Conservation (phyloP, 2,113 vertebrate genomes). For the Leptodactylus fuscus region DNA sequence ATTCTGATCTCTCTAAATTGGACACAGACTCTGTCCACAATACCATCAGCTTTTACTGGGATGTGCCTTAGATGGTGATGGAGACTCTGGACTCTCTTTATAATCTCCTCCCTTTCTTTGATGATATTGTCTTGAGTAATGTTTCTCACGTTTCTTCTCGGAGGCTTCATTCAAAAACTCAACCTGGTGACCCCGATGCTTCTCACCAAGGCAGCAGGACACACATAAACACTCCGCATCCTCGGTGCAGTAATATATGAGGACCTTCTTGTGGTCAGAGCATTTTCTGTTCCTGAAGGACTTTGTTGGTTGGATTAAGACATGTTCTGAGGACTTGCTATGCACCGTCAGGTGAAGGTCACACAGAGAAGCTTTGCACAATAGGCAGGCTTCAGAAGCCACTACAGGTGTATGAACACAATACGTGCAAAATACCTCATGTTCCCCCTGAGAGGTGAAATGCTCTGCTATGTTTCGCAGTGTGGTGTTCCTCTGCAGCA, state of each 20-base stretch:
- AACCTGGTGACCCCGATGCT: slow-evolving; percentile 11
- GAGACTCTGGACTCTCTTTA: background rate
- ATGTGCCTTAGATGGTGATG: background rate
- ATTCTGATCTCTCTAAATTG: slow-evolving; percentile 17
- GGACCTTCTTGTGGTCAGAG: background rate
- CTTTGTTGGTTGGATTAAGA: background rate
- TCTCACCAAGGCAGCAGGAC: background rate
- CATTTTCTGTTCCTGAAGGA: background rate
- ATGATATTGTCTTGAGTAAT: background rate
- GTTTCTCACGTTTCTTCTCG: background rate
- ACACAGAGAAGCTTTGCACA: slow-evolving; percentile 25
- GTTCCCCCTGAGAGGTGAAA: background rate
- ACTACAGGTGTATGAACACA: background rate
- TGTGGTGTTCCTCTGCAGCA: background rate
- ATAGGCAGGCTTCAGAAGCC: background rate
- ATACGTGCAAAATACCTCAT: background rate
- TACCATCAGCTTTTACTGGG: background rate
- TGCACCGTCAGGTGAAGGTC: background rate
- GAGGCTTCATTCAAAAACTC: background rate
- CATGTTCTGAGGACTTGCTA: background rate
- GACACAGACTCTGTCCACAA: background rate
- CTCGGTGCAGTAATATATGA: slow-evolving; percentile 29
- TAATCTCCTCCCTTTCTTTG: background rate
- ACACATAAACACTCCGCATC: slow-evolving; percentile 9
- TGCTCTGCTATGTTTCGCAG: slow-evolving; percentile 9